Conservation (phyloP, 1,140 invertebrate species). For the Calliopsis andreniformis region DNA sequence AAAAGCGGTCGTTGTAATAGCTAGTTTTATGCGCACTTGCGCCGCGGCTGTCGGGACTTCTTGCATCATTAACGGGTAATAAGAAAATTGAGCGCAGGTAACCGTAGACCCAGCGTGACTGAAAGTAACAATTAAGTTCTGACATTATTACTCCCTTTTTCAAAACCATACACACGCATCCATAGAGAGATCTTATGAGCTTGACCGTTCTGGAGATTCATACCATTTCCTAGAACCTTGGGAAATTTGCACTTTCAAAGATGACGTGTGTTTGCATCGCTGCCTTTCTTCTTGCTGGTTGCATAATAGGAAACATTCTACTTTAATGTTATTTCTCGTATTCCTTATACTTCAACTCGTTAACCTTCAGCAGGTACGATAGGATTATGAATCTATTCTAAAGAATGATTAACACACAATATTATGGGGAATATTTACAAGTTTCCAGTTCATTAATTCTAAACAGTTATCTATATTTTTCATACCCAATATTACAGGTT, state of each 20-base stretch:
- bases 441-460: too few species aligned
- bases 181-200: not conserved
- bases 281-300: slow-evolving; percentile 26
- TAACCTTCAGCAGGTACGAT: too few species aligned
- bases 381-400: too few species aligned
- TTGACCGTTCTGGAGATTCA: not conserved
- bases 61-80: slow-evolving; percentile 69
- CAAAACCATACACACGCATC: slow-evolving; percentile 1
- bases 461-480: too few species aligned
- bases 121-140: slow-evolving; percentile 61
- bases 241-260: slow-evolving; percentile 25
- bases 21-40: slow-evolving; percentile 61
- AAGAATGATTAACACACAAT: too few species aligned
- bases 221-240: slow-evolving; percentile 25
- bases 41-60: slow-evolving; percentile 46
- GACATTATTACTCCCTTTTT: slow-evolving; percentile 60
- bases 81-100: slow-evolving; percentile 66
- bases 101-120: slow-evolving; percentile 49
- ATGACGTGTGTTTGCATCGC: slow-evolving; percentile 11
- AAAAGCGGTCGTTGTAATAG: slow-evolving; percentile 61
- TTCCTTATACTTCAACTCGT: too few species aligned
- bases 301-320: not conserved
- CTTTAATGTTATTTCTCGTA: too few species aligned
- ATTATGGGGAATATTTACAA: too few species aligned
- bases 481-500: too few species aligned